Percentiles rank a stretch among this genome's conserved stretches.
Evolutionary conservation across 2,888 invertebrate species (phyloP).

Genomic region (Pecten maximus): DNA sequence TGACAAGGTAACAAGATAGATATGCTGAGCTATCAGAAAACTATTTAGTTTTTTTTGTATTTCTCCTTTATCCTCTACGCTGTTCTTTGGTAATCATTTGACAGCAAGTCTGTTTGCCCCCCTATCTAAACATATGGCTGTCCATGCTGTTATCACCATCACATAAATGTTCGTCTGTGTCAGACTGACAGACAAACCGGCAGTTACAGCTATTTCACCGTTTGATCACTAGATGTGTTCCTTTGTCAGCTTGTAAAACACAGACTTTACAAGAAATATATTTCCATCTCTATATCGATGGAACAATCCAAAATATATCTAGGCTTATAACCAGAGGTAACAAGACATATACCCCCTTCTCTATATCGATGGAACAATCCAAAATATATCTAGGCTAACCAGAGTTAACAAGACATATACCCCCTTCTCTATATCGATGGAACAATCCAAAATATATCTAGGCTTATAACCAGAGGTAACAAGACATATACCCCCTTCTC

Average conservation of each 20-base stretch:
- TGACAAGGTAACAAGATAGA: slow-evolving; percentile 29
- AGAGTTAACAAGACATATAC: too few species aligned
- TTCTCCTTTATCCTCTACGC: background rate
- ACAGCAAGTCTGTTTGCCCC: background rate
- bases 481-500: too few species aligned
- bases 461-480: too few species aligned
- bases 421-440: too few species aligned
- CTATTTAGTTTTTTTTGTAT: background rate
- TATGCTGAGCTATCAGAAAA: background rate
- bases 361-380: too few species aligned
- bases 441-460: too few species aligned
- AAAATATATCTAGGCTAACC: too few species aligned
- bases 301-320: background rate
- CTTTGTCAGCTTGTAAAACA: slow-evolving; percentile 11
- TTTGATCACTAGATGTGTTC: slow-evolving; percentile 20
- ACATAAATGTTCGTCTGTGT: slow-evolving; percentile 9
- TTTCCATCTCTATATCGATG: background rate
- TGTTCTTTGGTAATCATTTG: background rate
- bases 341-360: background rate
- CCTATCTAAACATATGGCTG: background rate
- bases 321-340: background rate
- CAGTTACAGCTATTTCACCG: slow-evolving; percentile 16
- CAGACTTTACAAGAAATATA: background rate
- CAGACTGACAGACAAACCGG: background rate
- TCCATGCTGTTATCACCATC: background rate